A percentile compares a stretch with the other conserved stretches of the same genome.
Conservation (phyloP, 2,888 invertebrate genomes). For the Augiades crinisus region DNA sequence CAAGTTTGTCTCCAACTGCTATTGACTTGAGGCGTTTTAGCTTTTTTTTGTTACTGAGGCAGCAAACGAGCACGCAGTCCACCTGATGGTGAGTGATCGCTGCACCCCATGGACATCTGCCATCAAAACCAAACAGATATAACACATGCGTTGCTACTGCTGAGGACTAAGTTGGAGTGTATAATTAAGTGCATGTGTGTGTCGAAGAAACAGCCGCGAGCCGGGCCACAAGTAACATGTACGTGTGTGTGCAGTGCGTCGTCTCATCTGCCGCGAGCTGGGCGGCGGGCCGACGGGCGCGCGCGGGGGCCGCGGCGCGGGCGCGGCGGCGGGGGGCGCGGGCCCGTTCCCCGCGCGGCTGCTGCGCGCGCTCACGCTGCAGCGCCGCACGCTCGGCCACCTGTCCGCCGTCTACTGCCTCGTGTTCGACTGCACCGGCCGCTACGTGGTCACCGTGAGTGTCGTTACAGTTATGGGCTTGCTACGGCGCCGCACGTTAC, state of each 20-base stretch:
- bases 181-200: too few relatives aligned
- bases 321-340: conserved; percentile 34
- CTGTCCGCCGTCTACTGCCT: conserved; percentile 99
- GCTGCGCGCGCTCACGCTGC: conserved; percentile 84
- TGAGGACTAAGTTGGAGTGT: too few relatives aligned
- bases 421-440: conserved; percentile 94
- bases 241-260: conserved; percentile 47
- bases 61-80: too few relatives aligned
- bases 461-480: neutral
- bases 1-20: too few relatives aligned
- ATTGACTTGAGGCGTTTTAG: too few relatives aligned
- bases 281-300: conserved; percentile 38
- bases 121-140: too few relatives aligned
- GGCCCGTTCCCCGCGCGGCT: conserved; percentile 52
- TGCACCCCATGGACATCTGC: too few relatives aligned
- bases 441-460: conserved; percentile 92
- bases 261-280: conserved; percentile 55
- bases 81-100: too few relatives aligned
- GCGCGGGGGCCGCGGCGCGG: conserved; percentile 48
- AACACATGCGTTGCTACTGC: too few relatives aligned
- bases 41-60: neutral
- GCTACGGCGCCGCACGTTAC: too few relatives aligned
- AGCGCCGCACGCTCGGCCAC: conserved; percentile 94
- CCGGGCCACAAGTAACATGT: too few relatives aligned
- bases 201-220: too few relatives aligned